Evolutionary conservation across 1,140 invertebrate species (phyloP).

Genomic region (Telenomus remus): DNA sequence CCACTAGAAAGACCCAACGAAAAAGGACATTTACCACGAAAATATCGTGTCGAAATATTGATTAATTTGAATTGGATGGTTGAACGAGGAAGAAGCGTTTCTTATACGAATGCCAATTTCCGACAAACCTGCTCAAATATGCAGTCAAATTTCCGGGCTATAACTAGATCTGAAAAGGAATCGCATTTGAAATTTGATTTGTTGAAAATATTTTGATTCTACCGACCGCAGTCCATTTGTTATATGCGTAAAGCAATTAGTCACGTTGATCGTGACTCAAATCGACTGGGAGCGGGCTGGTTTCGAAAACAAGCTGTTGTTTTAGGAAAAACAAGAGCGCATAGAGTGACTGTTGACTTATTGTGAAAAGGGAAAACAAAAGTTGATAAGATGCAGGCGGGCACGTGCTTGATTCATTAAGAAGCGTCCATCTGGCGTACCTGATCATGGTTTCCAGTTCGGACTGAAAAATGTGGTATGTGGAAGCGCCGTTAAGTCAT

Average conservation of each 20-base stretch:
- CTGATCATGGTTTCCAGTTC: constrained; percentile 56
- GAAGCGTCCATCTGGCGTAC: constrained; percentile 48
- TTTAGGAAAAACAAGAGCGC: constrained; percentile 20
- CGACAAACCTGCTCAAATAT: constrained; percentile 66
- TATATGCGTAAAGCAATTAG: constrained; percentile 4
- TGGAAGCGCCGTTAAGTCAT: constrained; percentile 35
- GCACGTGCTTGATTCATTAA: constrained; percentile 38
- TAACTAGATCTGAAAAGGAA: constrained; percentile 55
- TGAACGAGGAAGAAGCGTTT: neutral
- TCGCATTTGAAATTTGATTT: no score
- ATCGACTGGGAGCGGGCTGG: neutral
- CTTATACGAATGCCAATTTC: constrained; percentile 66
- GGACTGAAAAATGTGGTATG: constrained; percentile 23
- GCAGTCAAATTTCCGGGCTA: constrained; percentile 73
- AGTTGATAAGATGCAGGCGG: constrained; percentile 46
- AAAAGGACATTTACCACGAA: constrained; percentile 9
- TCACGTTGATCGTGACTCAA: constrained; percentile 5
- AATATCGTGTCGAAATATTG: constrained; percentile 24
- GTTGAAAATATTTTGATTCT: no score
- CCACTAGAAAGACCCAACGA: constrained; percentile 5
- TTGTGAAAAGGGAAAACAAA: constrained; percentile 21
- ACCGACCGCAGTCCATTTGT: neutral
- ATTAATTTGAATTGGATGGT: constrained; percentile 32
- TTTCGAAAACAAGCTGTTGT: constrained; percentile 51
- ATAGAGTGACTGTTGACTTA: constrained; percentile 32